A percentile compares a stretch with the other conserved stretches of the same genome.
Conservation (phyloP, 2,797 vertebrate species). For the Coracias cyanogaster region DNA sequence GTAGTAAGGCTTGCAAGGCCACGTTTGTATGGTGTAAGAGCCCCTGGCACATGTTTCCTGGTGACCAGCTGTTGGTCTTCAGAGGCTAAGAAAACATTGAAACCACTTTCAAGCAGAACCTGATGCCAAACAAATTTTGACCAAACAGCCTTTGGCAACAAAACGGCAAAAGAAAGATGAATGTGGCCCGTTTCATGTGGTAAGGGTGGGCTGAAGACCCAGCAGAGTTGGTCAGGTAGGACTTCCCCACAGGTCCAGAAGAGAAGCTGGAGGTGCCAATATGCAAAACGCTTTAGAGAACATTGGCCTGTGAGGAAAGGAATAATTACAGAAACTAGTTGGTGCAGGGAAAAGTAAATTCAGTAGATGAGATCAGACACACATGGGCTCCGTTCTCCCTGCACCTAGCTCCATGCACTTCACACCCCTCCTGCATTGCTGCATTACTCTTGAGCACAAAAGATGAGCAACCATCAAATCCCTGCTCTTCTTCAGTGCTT, state of each 20-base stretch:
- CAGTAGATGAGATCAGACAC: neutral
- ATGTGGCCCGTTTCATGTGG: fast-evolving
- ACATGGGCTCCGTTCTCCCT: fast-evolving
- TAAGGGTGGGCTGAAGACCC: neutral
- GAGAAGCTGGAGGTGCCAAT: neutral
- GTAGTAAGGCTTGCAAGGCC: neutral
- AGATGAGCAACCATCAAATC: neutral
- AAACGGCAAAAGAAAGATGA: neutral
- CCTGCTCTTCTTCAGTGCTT: neutral
- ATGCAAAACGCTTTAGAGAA: neutral
- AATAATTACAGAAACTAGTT: neutral
- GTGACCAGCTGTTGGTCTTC: neutral
- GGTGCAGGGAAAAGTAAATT: neutral
- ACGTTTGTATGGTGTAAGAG: neutral
- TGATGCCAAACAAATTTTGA: neutral
- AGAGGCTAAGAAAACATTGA: neutral
- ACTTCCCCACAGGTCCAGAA: neutral
- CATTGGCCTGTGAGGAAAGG: neutral
- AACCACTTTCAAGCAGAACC: neutral
- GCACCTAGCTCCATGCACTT: neutral
- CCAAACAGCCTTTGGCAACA: neutral
- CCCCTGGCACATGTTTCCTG: fast-evolving
- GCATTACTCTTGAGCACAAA: fast-evolving
- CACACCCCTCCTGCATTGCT: neutral
- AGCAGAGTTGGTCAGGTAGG: neutral